A percentile compares a stretch with the other conserved stretches of the same genome.
Evolutionary conservation across 2,113 vertebrate genomes (phyloP).

Genomic region (Rhineura floridana): DNA sequence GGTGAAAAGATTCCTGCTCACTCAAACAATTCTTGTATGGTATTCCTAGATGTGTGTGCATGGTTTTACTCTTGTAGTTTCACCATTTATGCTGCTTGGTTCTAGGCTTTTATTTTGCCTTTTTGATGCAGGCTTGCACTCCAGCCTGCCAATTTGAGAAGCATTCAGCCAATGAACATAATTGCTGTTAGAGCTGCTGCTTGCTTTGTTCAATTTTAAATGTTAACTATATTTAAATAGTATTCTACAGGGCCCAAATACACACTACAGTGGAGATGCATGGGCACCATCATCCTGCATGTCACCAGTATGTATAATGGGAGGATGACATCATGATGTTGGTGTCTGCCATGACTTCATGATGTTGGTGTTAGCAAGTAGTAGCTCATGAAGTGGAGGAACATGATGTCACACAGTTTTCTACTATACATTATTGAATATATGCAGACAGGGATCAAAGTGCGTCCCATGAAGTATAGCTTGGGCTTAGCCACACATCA

Average conservation of each 20-base stretch:
- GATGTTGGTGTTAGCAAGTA: too few relatives aligned
- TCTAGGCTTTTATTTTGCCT: neutral
- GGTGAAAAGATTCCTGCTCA: constrained; percentile 33
- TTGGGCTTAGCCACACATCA: too few relatives aligned
- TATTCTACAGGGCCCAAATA: neutral
- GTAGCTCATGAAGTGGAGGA: too few relatives aligned
- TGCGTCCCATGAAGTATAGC: too few relatives aligned
- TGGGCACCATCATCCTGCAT: neutral
- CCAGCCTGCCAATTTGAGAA: neutral
- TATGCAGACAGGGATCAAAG: too few relatives aligned
- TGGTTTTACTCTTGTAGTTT: neutral
- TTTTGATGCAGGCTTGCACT: neutral
- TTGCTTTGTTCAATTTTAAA: neutral
- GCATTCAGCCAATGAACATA: neutral
- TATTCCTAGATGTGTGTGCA: neutral
- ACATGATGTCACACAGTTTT: too few relatives aligned
- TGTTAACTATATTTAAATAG: neutral
- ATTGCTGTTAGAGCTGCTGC: neutral
- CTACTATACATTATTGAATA: too few relatives aligned
- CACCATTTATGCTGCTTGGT: neutral
- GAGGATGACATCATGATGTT: too few relatives aligned
- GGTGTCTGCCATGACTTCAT: too few relatives aligned
- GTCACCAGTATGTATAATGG: neutral
- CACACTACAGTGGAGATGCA: neutral
- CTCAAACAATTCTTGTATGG: neutral